Conservation (phyloP, 2,888 invertebrate genomes). For the Gibbula magus region DNA sequence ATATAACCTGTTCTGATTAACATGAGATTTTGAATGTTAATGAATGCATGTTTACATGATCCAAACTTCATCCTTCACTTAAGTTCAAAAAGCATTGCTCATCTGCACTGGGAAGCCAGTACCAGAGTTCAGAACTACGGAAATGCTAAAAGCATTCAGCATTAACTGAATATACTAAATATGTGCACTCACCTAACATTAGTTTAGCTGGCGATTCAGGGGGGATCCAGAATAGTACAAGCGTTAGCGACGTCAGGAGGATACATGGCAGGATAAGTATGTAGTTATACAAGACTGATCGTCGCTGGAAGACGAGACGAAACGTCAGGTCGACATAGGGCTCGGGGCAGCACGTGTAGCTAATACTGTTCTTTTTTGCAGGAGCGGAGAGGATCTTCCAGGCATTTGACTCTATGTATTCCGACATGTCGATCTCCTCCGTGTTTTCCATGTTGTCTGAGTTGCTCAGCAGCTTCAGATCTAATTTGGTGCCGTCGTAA, state of each 20-base stretch:
- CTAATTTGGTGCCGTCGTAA: slow-evolving; percentile 69
- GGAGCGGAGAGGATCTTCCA: slow-evolving; percentile 71
- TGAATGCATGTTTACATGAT: too few relatives aligned
- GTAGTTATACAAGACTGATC: slow-evolving; percentile 73
- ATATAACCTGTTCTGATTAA: too few relatives aligned
- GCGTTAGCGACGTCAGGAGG: slow-evolving; percentile 73
- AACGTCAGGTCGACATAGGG: slow-evolving; percentile 73
- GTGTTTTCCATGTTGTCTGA: background rate
- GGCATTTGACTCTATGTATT: slow-evolving; percentile 73
- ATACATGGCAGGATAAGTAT: slow-evolving; percentile 76
- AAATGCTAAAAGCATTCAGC: too few relatives aligned
- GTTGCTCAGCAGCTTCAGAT: slow-evolving; percentile 58
- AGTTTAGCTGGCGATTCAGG: slow-evolving; percentile 76
- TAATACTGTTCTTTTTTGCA: slow-evolving; percentile 60
- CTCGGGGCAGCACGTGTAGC: slow-evolving; percentile 70
- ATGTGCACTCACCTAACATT: slow-evolving; percentile 70
- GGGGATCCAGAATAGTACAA: slow-evolving; percentile 76
- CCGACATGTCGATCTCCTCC: slow-evolving; percentile 56
- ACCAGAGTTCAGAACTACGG: too few relatives aligned
- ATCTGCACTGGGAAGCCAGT: too few relatives aligned
- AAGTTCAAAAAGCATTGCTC: too few relatives aligned
- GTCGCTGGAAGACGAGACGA: slow-evolving; percentile 64
- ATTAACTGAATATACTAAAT: too few relatives aligned
- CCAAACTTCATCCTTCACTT: too few relatives aligned
- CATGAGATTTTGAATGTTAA: too few relatives aligned